Evolutionary conservation across 2,888 invertebrate genomes (phyloP).

Genomic region (Polydrusus cervinus): DNA sequence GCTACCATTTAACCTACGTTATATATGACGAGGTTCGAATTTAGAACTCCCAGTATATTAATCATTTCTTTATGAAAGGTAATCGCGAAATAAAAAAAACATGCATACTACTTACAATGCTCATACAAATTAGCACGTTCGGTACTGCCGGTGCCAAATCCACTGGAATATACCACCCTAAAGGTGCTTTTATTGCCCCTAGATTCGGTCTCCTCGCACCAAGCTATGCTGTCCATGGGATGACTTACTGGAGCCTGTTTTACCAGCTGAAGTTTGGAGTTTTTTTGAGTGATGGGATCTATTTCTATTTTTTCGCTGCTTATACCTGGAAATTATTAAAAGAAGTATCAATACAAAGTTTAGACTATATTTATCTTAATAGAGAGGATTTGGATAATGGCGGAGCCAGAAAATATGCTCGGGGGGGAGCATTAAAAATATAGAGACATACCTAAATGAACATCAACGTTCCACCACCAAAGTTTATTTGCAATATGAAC

Average conservation of each 20-base stretch:
- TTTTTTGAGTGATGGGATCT: constrained; percentile 83
- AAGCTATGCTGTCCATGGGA: constrained; percentile 89
- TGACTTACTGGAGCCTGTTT: constrained; percentile 88
- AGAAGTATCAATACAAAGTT: neutral
- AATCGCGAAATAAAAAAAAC: neutral
- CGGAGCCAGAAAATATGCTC: too few relatives aligned
- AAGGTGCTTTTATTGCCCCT: constrained; percentile 83
- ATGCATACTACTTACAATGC: constrained; percentile 35
- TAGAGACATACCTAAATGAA: constrained; percentile 77
- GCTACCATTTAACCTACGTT: too few relatives aligned
- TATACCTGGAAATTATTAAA: constrained; percentile 75
- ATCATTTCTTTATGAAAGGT: too few relatives aligned
- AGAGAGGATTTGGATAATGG: neutral
- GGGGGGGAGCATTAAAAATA: too few relatives aligned
- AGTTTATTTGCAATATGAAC: constrained; percentile 84
- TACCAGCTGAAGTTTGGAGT: constrained; percentile 74
- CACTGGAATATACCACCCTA: constrained; percentile 79
- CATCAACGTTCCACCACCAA: constrained; percentile 86
- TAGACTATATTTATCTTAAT: neutral
- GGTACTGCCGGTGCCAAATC: constrained; percentile 44
- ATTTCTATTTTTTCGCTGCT: constrained; percentile 94
- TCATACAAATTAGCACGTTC: constrained; percentile 38
- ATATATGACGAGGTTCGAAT: too few relatives aligned
- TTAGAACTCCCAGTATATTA: too few relatives aligned
- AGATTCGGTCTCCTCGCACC: constrained; percentile 88